Evolutionary conservation across 2,888 invertebrate genomes (phyloP).

Genomic region (Dryobota labecula): DNA sequence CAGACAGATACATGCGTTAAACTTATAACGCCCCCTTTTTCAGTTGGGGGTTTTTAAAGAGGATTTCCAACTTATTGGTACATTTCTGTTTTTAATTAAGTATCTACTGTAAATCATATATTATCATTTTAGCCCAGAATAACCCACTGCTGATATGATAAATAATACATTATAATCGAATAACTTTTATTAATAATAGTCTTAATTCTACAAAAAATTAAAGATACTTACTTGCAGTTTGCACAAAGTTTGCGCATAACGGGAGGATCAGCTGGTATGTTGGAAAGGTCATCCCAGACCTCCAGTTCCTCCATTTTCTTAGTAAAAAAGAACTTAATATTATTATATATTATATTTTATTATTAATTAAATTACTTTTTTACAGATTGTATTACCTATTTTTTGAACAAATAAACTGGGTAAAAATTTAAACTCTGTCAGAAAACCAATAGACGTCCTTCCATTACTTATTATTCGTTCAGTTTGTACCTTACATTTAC

Average conservation of each 20-base stretch:
- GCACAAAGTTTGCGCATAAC: conserved; percentile 93
- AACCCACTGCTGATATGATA: not conserved
- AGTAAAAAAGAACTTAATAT: conserved; percentile 1
- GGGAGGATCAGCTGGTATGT: conserved; percentile 94
- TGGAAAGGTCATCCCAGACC: conserved; percentile 93
- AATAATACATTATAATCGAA: not conserved
- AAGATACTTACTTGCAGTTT: conserved; percentile 92
- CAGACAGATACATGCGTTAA: no score
- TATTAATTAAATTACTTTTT: not conserved
- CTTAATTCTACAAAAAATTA: not conserved
- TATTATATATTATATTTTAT: not conserved
- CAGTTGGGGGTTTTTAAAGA: no score
- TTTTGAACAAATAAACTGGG: not conserved
- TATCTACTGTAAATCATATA: not conserved
- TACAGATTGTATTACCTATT: not conserved
- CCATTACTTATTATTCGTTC: conserved; percentile 6
- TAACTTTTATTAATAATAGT: not conserved
- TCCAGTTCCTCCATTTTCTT: conserved; percentile 82
- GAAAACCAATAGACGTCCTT: not conserved
- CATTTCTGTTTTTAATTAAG: not conserved
- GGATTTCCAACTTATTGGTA: not conserved
- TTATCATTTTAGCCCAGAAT: not conserved
- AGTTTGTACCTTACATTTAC: conserved; percentile 11
- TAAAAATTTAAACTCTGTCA: not conserved
- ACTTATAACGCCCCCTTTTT: no score